Percentiles rank a stretch among this genome's conserved stretches.
Conservation (phyloP, 2,113 vertebrate species). For the Scopus umbretta region DNA sequence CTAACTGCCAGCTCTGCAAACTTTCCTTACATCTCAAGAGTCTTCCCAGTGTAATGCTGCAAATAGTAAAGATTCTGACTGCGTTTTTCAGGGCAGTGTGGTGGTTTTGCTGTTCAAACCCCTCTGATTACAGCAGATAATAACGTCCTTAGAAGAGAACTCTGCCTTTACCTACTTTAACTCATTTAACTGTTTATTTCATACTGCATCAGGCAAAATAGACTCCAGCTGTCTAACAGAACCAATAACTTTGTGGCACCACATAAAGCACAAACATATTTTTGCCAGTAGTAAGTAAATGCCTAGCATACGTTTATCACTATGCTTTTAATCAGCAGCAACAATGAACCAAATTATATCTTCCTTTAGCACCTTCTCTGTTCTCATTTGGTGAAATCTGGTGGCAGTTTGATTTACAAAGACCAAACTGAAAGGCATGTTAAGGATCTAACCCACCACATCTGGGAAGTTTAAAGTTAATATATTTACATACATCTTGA, state of each 20-base stretch:
- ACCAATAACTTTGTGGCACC: neutral
- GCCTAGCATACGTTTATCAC: neutral
- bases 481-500: neutral
- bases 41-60: neutral
- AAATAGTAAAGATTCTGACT: neutral
- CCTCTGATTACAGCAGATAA: neutral
- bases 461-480: neutral
- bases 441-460: neutral
- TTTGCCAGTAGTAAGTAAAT: neutral
- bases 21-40: neutral
- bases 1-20: neutral
- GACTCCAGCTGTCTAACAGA: neutral
- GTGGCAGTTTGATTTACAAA: neutral
- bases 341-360: neutral
- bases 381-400: neutral
- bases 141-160: neutral
- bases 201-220: neutral
- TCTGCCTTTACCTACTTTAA: neutral
- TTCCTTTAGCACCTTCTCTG: neutral
- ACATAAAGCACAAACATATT: neutral
- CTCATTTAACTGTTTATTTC: neutral
- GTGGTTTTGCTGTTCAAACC: neutral
- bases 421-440: neutral
- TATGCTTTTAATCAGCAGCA: neutral
- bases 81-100: neutral